Percentiles rank a stretch among this genome's conserved stretches.
Conservation (phyloP, 2,888 invertebrate species). For the Drosophila dives region DNA sequence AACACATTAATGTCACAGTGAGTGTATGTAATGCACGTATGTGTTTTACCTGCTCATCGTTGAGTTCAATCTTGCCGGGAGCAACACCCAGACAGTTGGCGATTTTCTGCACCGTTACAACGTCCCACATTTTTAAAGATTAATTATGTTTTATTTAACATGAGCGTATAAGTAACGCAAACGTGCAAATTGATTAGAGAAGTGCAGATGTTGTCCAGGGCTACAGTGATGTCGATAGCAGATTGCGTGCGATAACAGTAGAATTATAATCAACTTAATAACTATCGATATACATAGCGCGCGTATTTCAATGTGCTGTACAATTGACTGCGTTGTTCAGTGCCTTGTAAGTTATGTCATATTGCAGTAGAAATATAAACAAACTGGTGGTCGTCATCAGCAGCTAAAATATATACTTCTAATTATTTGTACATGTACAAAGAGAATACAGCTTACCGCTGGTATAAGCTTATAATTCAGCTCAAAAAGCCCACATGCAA, state of each 20-base stretch:
- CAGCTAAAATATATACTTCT: conserved; percentile 27
- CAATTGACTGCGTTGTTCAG: conserved; percentile 36
- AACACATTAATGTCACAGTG: conserved; percentile 41
- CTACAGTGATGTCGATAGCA: conserved; percentile 8
- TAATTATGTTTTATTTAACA: conserved; percentile 17
- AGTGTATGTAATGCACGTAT: neutral
- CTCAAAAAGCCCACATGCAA: conserved; percentile 53
- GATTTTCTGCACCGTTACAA: conserved; percentile 85
- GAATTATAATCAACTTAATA: neutral
- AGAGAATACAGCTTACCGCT: conserved; percentile 32
- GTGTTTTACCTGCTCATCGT: conserved; percentile 85
- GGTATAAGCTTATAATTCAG: conserved; percentile 56
- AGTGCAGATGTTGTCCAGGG: conserved; percentile 34
- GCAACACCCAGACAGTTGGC: conserved; percentile 86
- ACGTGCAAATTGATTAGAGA: conserved; percentile 36
- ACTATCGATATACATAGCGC: conserved; percentile 21
- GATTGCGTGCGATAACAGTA: neutral
- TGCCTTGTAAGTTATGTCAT: conserved; percentile 64
- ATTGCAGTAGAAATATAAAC: conserved; percentile 66
- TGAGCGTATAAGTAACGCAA: conserved; percentile 23
- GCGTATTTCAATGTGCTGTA: conserved; percentile 14
- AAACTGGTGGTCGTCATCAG: conserved; percentile 57
- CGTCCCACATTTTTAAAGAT: conserved; percentile 79
- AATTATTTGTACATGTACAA: neutral
- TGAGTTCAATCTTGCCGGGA: conserved; percentile 86